Percentiles rank a stretch among this genome's conserved stretches.
These are phyloP conservation scores for Matsumurasca onukii DNA, from an alignment of 1,140 invertebrate genomes.

Conservation along the genomic window DNA sequence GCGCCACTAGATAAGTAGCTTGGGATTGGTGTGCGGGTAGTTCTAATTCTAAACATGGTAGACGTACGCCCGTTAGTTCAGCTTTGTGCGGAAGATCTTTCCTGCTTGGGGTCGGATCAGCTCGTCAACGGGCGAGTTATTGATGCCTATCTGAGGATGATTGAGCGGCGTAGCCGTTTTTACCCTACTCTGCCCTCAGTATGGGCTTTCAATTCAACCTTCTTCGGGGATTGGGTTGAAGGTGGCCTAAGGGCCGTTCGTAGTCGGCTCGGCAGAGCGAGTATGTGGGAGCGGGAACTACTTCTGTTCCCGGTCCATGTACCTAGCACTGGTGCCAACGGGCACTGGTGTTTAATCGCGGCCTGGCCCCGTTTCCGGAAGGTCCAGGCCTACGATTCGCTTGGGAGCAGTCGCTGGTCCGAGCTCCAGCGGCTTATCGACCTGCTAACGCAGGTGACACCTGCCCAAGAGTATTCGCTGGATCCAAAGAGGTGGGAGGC, in stretches of 20 bases:
- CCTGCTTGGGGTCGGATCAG: neutral
- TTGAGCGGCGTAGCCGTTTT: neutral
- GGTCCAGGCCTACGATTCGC: neutral
- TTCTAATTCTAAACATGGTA: neutral
- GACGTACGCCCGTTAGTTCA: neutral
- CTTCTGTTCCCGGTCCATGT: constrained; percentile 1
- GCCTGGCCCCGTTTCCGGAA: neutral
- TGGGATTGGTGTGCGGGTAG: neutral
- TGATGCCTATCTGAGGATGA: neutral
- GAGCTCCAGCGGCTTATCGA: neutral
- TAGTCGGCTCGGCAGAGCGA: neutral
- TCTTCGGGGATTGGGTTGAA: too few relatives aligned
- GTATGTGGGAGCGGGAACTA: neutral
- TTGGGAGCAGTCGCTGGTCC: neutral
- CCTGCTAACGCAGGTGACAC: neutral
- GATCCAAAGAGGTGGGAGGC: neutral
- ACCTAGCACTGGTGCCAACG: neutral
- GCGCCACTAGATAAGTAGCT: too few relatives aligned
- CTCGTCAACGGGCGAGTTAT: neutral
- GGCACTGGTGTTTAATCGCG: neutral
- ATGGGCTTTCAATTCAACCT: too few relatives aligned
- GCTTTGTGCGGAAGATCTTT: neutral
- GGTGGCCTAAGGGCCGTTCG: neutral
- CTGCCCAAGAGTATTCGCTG: neutral
- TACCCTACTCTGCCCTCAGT: neutral